Conservation (phyloP, 2,113 vertebrate species). For the Ptychochromis oligacanthus region DNA sequence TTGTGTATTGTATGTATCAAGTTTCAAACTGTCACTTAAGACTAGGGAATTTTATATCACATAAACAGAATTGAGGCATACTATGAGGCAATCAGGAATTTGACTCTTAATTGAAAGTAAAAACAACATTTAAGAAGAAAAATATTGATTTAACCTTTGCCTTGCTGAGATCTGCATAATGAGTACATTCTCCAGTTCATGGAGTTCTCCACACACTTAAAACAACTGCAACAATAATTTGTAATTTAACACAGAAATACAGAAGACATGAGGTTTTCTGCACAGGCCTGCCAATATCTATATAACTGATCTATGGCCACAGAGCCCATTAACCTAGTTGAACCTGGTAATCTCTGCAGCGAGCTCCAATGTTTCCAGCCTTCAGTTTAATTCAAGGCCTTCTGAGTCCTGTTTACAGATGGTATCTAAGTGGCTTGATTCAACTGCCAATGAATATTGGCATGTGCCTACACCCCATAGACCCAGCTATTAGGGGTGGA, state of each 20-base stretch:
- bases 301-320: constrained; percentile 61
- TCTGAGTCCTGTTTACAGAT: constrained; percentile 77
- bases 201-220: not conserved
- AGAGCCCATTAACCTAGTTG: constrained; percentile 75
- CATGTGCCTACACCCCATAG: constrained; percentile 83
- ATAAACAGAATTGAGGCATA: not conserved
- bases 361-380: constrained; percentile 67
- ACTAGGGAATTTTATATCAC: not conserved
- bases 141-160: not conserved
- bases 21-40: not conserved
- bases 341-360: constrained; percentile 73
- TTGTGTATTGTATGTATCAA: not conserved
- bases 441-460: constrained; percentile 83
- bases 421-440: constrained; percentile 83
- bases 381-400: constrained; percentile 74
- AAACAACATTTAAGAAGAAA: not conserved
- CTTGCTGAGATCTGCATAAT: not conserved
- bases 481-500: constrained; percentile 80
- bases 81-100: not conserved
- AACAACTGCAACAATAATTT: not conserved
- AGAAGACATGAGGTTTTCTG: constrained; percentile 19
- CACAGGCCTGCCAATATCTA: constrained; percentile 52
- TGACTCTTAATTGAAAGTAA: not conserved
- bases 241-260: constrained; percentile 16
- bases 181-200: not conserved